A percentile compares a stretch with the other conserved stretches of the same genome.
These are phyloP conservation scores for Lophius piscatorius DNA, from an alignment of 2,113 vertebrate species.

Conservation along the genomic window DNA sequence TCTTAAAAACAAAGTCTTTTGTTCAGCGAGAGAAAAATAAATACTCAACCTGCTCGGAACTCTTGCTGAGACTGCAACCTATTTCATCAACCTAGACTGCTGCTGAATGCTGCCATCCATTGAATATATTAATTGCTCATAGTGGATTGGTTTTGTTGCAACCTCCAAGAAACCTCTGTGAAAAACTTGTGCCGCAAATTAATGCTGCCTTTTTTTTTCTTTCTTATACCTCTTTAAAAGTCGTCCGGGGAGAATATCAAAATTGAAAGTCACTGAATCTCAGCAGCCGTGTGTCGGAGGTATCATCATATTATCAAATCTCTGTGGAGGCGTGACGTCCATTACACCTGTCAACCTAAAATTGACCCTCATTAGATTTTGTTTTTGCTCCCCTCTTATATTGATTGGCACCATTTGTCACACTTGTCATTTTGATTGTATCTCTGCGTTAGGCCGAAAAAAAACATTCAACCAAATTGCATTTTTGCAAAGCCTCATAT, in stretches of 20 bases:
- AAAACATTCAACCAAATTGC: conserved; percentile 46
- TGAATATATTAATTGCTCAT: conserved; percentile 54
- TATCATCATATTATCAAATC: conserved; percentile 51
- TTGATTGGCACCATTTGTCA: conserved; percentile 66
- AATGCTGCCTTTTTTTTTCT: conserved; percentile 43
- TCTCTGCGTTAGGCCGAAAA: conserved; percentile 50
- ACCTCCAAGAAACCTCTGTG: conserved; percentile 17
- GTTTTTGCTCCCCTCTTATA: conserved; percentile 58
- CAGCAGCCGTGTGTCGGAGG: not conserved
- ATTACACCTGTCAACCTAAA: conserved; percentile 57
- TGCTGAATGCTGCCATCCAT: conserved; percentile 42
- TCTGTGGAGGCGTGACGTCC: conserved; percentile 37
- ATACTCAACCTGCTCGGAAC: conserved; percentile 54
- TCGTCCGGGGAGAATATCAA: conserved; percentile 24
- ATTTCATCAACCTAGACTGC: conserved; percentile 63
- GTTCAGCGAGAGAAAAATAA: conserved; percentile 51
- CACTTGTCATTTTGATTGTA: conserved; percentile 68
- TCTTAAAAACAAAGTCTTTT: conserved; percentile 49
- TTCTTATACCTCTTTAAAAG: conserved; percentile 26
- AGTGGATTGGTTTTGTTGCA: conserved; percentile 49
- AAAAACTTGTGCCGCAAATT: conserved; percentile 50
- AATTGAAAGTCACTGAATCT: conserved; percentile 45
- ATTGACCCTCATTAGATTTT: conserved; percentile 66
- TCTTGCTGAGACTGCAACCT: conserved; percentile 41
- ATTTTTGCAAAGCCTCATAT: conserved; percentile 36